A percentile compares a stretch with the other conserved stretches of the same genome.
These are phyloP conservation scores for Armadillidium nasatum DNA, from an alignment of 1,140 invertebrate genomes.

Conservation along the genomic window DNA sequence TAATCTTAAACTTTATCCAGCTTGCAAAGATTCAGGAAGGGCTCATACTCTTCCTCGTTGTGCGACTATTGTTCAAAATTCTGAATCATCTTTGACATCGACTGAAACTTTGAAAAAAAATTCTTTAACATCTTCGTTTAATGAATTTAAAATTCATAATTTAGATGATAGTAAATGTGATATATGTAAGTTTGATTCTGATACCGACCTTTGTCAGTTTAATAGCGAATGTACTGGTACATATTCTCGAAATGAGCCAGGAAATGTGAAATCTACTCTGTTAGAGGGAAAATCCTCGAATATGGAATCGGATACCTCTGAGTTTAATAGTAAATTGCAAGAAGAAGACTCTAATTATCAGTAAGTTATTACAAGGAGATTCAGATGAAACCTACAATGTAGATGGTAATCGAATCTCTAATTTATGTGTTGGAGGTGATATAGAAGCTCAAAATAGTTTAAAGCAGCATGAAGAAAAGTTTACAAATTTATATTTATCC, in stretches of 20 bases:
- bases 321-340: neutral
- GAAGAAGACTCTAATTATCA: neutral
- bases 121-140: neutral
- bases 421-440: no score
- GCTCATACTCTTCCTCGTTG: constrained; percentile 38
- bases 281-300: no score
- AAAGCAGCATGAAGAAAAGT: no score
- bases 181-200: no score
- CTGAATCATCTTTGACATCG: neutral
- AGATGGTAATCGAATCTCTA: neutral
- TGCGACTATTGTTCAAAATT: neutral
- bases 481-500: no score
- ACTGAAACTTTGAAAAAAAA: neutral
- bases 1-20: constrained; percentile 28
- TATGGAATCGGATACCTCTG: neutral
- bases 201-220: no score
- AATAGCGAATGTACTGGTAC: no score
- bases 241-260: no score
- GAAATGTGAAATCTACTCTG: no score
- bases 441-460: no score
- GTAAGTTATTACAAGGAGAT: neutral
- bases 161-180: no score
- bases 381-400: neutral
- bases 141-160: neutral
- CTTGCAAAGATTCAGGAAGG: constrained; percentile 35